These are phyloP conservation scores for Capreolus pygargus DNA, from an alignment of 2,113 vertebrate genomes.

Conservation along the genomic window DNA sequence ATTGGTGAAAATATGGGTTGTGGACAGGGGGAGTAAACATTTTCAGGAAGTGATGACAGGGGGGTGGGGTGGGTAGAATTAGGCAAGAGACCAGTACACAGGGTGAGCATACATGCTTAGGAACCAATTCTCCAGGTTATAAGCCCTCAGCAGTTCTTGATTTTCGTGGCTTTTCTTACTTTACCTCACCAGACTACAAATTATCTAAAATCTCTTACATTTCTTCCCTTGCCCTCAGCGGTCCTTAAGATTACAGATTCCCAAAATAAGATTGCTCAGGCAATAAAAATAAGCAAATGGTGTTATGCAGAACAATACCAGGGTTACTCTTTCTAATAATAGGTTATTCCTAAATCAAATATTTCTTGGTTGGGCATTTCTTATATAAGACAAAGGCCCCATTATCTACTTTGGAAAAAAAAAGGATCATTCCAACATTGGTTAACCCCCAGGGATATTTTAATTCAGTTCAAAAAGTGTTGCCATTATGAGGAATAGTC, in stretches of 20 bases:
- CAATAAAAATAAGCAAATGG: conserved; percentile 12
- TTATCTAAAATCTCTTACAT: not conserved
- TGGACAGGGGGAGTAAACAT: not conserved
- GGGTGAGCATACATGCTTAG: not conserved
- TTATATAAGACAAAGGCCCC: not conserved
- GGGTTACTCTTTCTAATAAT: not conserved
- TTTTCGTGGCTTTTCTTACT: conserved; percentile 32
- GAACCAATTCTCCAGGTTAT: not conserved
- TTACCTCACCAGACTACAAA: conserved; percentile 26
- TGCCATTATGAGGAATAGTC: not conserved
- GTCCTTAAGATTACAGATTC: not conserved
- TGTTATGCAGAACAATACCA: conserved; percentile 9
- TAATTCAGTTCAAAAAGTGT: not conserved
- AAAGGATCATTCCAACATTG: conserved; percentile 3
- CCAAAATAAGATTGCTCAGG: not conserved
- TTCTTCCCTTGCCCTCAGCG: not conserved
- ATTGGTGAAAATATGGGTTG: not conserved
- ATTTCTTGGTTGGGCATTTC: not conserved
- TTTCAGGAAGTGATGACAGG: not conserved
- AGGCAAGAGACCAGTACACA: not conserved
- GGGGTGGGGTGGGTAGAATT: not conserved
- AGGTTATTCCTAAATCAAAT: conserved; percentile 33
- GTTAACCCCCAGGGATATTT: not conserved
- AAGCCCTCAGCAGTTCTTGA: not conserved
- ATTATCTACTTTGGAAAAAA: not conserved